Evolutionary conservation across 2,113 vertebrate genomes (phyloP), one percentile per base, ranked within the genome.

Genomic region (Phainopepla nitens): DNA sequence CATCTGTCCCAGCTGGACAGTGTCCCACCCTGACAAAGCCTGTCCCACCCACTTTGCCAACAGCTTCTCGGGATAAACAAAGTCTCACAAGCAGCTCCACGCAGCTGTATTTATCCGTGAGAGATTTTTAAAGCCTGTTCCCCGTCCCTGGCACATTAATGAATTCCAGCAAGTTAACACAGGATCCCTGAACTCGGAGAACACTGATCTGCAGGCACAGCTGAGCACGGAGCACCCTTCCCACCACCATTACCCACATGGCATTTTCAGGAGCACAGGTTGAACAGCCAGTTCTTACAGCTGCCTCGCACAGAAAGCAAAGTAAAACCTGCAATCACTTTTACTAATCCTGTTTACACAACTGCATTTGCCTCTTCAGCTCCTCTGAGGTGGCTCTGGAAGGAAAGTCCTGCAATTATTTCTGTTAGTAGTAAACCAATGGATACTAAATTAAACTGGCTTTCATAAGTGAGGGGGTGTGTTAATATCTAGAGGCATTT

Each of bases 1-100:
- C 96, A 87, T 80, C 93, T 95, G 95, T 61, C 79, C 72, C 82
- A 92, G 89, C 66, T 93, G 90, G 96, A 70, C 87, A 88, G 36
- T 35, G 95, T 75, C 95, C 89, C 94, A 92, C 54, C 80, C 78
- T 62, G 44, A 53, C 89, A 86, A 82, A 91, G 82, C 64, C 71
- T 16, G 94, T 82, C 94, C 87, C 95, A 95, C 65, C 81, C 87
- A 94, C 16, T 73, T 16, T 45, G 33, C 60, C 68, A 91, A 93
- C 28, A 91, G 19, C 81, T 66, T 83, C 7, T n/a, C 3, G 1
- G 44, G 39, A 91, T 27, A 87, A 87, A 87, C 89, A 80, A 68
- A 60, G 47, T 91, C 87, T 80, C 82, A 27, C 22, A n/a, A 91
- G 64, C 7, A 82, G 51, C 82, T 35, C 70, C 50, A 13, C 7